Conservation (phyloP, 2,888 invertebrate species). For the Diarsia dahlii region DNA sequence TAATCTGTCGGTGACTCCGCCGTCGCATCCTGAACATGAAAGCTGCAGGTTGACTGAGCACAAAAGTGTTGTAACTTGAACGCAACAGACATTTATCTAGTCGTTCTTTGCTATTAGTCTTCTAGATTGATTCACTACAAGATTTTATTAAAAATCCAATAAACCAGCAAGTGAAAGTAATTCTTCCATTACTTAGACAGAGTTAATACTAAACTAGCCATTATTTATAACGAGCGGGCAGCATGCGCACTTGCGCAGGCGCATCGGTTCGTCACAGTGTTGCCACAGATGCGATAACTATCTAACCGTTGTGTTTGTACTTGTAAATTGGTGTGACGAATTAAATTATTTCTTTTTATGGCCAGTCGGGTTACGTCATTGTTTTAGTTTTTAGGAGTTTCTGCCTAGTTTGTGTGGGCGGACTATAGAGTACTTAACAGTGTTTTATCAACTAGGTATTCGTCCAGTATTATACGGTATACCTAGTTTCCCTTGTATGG, state of each 20-base stretch:
- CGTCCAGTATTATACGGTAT: not conserved
- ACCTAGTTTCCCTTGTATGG: not conserved
- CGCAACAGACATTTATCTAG: not conserved
- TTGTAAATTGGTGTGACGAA: conserved; percentile 55
- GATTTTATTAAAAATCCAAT: conserved; percentile 5
- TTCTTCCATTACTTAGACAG: conserved; percentile 37
- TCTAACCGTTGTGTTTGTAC: conserved; percentile 32
- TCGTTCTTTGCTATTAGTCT: not conserved
- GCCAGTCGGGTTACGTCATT: conserved; percentile 20
- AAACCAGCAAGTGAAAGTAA: conserved; percentile 45
- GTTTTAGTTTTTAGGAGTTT: not conserved
- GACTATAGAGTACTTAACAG: not conserved
- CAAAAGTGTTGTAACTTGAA: not conserved
- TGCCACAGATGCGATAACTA: conserved; percentile 60
- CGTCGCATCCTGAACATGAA: not conserved
- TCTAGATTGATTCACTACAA: not conserved
- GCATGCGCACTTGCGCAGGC: conserved; percentile 48
- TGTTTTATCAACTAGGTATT: not conserved
- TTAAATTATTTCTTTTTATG: conserved; percentile 38
- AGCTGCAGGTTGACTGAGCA: not conserved
- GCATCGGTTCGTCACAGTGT: conserved; percentile 46
- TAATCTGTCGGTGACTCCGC: not conserved
- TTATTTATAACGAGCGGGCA: conserved; percentile 18
- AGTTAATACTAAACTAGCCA: conserved; percentile 20
- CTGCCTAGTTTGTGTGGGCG: not conserved